These are phyloP conservation scores for Siniperca undulata DNA, from an alignment of 2,797 vertebrate species.

Conservation along the genomic window DNA sequence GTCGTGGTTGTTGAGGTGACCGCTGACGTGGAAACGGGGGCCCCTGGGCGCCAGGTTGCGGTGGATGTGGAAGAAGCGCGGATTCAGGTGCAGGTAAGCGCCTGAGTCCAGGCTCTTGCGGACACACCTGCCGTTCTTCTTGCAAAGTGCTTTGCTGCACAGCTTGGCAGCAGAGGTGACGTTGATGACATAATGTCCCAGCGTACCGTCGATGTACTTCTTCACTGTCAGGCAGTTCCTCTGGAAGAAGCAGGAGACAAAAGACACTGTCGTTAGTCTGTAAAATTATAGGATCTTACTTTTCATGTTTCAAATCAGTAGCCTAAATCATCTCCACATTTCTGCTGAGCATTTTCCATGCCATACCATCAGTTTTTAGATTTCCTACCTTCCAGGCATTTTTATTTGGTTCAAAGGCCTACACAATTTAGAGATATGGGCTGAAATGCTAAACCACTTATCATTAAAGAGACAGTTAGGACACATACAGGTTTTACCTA, in stretches of 20 bases:
- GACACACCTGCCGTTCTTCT: conserved; percentile 91
- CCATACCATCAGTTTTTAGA: neutral
- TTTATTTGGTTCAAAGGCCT: neutral
- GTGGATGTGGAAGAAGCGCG: conserved; percentile 84
- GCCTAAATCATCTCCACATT: neutral
- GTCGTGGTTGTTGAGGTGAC: conserved; percentile 81
- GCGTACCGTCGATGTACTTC: conserved; percentile 86
- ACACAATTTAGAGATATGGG: neutral
- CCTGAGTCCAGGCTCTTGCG: conserved; percentile 86
- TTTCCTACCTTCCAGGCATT: neutral
- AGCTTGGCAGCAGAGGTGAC: conserved; percentile 92
- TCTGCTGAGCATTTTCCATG: neutral
- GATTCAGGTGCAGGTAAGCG: conserved; percentile 89
- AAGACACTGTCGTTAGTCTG: neutral
- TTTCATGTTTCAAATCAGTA: neutral
- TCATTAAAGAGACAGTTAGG: no score
- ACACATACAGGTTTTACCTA: neutral
- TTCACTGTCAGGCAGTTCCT: conserved; percentile 90
- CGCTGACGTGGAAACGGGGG: conserved; percentile 82
- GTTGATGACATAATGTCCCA: conserved; percentile 92
- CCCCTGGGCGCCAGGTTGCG: conserved; percentile 46
- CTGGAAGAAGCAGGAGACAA: conserved; percentile 68
- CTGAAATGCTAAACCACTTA: neutral
- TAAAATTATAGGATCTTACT: neutral
- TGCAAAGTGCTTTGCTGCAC: conserved; percentile 92